phyloP scores from a whole-genome alignment of 1,140 invertebrate genomes.

The Penaeus chinensis region DNA sequence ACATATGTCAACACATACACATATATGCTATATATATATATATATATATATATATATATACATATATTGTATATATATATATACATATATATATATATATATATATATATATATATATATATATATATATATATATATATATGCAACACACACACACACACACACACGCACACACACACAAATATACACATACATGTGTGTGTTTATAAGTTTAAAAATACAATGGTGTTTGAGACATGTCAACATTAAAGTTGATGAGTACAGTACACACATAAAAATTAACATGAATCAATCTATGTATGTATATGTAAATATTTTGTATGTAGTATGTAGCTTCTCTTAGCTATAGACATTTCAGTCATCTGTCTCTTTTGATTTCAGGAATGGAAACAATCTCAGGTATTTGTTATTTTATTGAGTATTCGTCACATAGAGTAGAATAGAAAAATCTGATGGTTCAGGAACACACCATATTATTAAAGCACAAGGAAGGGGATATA shows the following conservation, averaged over 20 bases:
- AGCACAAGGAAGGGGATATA: conserved; percentile 28
- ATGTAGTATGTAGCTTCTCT: not conserved
- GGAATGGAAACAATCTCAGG: not conserved
- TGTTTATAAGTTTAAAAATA: too few species aligned
- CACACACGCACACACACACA: too few species aligned
- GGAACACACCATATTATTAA: conserved; percentile 31
- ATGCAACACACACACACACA: too few species aligned
- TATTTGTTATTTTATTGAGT: conserved; percentile 44
- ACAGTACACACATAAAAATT: too few species aligned
- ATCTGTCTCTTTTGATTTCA: not conserved
- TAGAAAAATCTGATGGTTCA: conserved; percentile 47
- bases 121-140: too few species aligned
- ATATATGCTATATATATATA: too few species aligned
- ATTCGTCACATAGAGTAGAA: conserved; percentile 56
- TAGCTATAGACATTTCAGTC: not conserved
- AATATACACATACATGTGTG: too few species aligned
- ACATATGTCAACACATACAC: not conserved
- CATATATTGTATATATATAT: not conserved
- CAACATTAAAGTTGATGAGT: too few species aligned
- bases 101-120: too few species aligned
- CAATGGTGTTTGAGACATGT: too few species aligned
- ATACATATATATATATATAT: not conserved
- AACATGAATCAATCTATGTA: too few species aligned
- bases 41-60: too few species aligned
- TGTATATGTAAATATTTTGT: not conserved